phyloP scores from a whole-genome alignment of 2,113 vertebrate species.

The Tylochromis polylepis region DNA sequence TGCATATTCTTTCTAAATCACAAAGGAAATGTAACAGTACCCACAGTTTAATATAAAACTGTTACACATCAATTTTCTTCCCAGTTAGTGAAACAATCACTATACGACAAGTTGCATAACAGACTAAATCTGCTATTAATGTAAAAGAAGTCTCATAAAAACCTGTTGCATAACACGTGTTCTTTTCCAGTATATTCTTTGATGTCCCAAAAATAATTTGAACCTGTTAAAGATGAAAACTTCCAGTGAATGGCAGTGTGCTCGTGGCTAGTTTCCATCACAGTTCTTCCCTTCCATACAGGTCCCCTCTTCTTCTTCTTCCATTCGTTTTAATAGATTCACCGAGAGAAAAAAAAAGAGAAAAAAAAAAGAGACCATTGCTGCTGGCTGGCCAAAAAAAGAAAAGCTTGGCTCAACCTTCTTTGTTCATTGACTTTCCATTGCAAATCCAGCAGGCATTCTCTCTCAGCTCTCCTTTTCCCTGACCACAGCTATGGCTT shows the following conservation, averaged over 20 bases:
- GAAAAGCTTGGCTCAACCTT: slow-evolving; percentile 63
- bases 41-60: slow-evolving; percentile 47
- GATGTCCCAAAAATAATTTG: slow-evolving; percentile 60
- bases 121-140: slow-evolving; percentile 61
- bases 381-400: slow-evolving; percentile 55
- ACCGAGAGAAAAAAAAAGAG: slow-evolving; percentile 20
- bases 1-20: background rate
- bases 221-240: slow-evolving; percentile 51
- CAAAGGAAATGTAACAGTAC: slow-evolving; percentile 27
- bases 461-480: slow-evolving; percentile 58
- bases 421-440: slow-evolving; percentile 70
- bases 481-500: slow-evolving; percentile 68
- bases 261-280: slow-evolving; percentile 58
- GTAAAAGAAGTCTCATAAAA: slow-evolving; percentile 59
- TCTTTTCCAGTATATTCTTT: slow-evolving; percentile 67
- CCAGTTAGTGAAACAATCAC: slow-evolving; percentile 55
- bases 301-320: slow-evolving; percentile 27
- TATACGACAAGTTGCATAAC: slow-evolving; percentile 60
- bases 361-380: slow-evolving; percentile 29
- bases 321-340: slow-evolving; percentile 46
- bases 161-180: slow-evolving; percentile 50
- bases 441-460: slow-evolving; percentile 70
- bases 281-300: slow-evolving; percentile 44
- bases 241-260: slow-evolving; percentile 58
- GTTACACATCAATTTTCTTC: slow-evolving; percentile 19